Evolutionary conservation across 2,888 invertebrate genomes (phyloP).

Genomic region (Acanthococcus lagerstroemiae): DNA sequence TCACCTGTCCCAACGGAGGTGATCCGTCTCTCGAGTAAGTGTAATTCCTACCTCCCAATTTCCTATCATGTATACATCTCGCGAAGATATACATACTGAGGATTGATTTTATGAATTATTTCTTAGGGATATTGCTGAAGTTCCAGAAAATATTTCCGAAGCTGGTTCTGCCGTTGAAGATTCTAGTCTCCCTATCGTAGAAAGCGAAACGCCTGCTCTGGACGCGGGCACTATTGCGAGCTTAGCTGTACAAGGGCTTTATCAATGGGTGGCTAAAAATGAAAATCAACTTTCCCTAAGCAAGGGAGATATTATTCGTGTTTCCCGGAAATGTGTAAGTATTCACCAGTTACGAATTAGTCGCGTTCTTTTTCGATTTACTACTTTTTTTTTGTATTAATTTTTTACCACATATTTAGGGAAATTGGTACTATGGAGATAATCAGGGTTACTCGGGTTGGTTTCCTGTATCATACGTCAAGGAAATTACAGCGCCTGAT

Average conservation of each 20-base stretch:
- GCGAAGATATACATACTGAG: neutral
- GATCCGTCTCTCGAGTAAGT: conserved; percentile 22
- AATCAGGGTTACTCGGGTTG: conserved; percentile 47
- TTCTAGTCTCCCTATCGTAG: conserved; percentile 36
- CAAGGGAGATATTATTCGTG: conserved; percentile 51
- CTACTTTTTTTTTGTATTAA: neutral
- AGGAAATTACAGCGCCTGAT: conserved; percentile 37
- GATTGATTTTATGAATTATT: conserved; percentile 19
- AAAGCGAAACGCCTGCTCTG: conserved; percentile 39
- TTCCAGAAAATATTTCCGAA: conserved; percentile 52
- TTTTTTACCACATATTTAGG: conserved; percentile 41
- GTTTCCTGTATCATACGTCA: conserved; percentile 53
- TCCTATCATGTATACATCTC: neutral
- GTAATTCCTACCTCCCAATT: neutral
- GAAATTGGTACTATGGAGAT: conserved; percentile 55
- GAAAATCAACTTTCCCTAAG: conserved; percentile 52
- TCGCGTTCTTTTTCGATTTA: neutral
- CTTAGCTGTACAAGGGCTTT: conserved; percentile 46
- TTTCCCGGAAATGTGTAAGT: conserved; percentile 48
- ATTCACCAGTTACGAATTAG: neutral
- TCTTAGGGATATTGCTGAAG: conserved; percentile 62
- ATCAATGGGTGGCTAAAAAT: conserved; percentile 51
- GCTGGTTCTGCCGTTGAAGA: conserved; percentile 42
- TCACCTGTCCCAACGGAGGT: neutral
- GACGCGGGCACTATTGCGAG: conserved; percentile 43